Evolutionary conservation across 2,888 invertebrate genomes (phyloP).

Genomic region (Cheilosia vulpina): DNA sequence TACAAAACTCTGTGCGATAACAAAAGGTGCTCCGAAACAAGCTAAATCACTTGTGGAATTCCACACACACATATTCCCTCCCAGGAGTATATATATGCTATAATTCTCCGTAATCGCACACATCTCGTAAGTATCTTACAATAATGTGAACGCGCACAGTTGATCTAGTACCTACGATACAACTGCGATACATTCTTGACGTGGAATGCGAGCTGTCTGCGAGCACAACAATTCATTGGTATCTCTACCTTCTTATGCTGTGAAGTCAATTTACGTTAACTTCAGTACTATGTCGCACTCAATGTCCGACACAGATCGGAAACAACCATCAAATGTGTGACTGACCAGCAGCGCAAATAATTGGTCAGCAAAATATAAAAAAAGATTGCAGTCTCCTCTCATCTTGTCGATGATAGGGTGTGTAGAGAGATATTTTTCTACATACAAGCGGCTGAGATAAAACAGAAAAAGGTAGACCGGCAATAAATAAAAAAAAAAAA

Average conservation of each 20-base stretch:
- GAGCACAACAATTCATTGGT: too few species aligned
- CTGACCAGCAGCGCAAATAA: not conserved
- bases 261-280: conserved; percentile 52
- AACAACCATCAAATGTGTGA: conserved; percentile 7
- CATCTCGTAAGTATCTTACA: conserved; percentile 24
- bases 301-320: conserved; percentile 41
- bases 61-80: not conserved
- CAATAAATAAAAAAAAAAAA: conserved; percentile 8
- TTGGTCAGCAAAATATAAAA: not conserved
- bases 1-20: not conserved
- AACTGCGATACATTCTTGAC: not conserved
- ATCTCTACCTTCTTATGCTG: not conserved
- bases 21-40: conserved; percentile 26
- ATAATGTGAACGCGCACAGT: conserved; percentile 25
- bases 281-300: conserved; percentile 42
- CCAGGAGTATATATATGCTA: not conserved
- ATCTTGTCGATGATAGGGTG: conserved; percentile 20
- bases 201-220: conserved; percentile 4
- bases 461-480: conserved; percentile 46
- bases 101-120: conserved; percentile 7
- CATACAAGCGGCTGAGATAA: conserved; percentile 44
- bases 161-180: conserved; percentile 2
- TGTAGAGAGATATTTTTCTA: conserved; percentile 23
- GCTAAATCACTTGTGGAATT: conserved; percentile 33
- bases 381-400: conserved; percentile 5